Conservation (phyloP, 2,888 invertebrate species). For the Polylopha cassiicola region DNA sequence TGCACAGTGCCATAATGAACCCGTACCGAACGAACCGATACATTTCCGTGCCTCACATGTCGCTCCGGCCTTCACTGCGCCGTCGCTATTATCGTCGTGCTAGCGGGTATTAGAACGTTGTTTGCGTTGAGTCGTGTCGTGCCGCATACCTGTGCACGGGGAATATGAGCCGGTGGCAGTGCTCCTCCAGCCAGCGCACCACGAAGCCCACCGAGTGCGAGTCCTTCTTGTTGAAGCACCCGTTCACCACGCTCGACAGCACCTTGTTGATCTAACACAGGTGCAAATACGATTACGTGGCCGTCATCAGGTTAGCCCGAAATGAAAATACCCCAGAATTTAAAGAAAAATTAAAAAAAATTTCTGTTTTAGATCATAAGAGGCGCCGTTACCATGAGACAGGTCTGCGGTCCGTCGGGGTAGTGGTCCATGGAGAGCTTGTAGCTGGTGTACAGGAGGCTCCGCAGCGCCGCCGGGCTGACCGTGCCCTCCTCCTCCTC, state of each 20-base stretch:
- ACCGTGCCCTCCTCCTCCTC: constrained; percentile 76
- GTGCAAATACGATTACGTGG: too few species aligned
- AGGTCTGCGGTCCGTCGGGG: constrained; percentile 81
- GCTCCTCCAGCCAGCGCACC: constrained; percentile 87
- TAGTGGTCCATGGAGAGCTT: constrained; percentile 88
- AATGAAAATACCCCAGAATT: too few species aligned
- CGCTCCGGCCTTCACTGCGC: too few species aligned
- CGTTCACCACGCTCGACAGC: constrained; percentile 83
- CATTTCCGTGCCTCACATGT: constrained; percentile 7
- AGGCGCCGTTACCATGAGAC: constrained; percentile 64
- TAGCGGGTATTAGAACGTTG: too few species aligned
- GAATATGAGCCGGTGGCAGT: constrained; percentile 85
- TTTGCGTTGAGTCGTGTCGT: not conserved
- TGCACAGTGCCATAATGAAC: too few species aligned
- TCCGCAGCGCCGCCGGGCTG: constrained; percentile 79
- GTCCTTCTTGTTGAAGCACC: constrained; percentile 89
- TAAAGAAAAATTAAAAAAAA: too few species aligned
- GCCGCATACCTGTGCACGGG: constrained; percentile 82
- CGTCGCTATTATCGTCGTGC: too few species aligned
- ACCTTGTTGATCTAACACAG: constrained; percentile 80
- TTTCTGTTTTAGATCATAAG: not conserved
- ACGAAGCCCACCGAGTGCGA: constrained; percentile 85
- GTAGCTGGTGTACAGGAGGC: constrained; percentile 84
- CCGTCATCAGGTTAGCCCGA: too few species aligned
- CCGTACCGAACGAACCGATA: constrained; percentile 29